Conservation (phyloP, 2,888 invertebrate genomes). For the Trachelus troglodyta region DNA sequence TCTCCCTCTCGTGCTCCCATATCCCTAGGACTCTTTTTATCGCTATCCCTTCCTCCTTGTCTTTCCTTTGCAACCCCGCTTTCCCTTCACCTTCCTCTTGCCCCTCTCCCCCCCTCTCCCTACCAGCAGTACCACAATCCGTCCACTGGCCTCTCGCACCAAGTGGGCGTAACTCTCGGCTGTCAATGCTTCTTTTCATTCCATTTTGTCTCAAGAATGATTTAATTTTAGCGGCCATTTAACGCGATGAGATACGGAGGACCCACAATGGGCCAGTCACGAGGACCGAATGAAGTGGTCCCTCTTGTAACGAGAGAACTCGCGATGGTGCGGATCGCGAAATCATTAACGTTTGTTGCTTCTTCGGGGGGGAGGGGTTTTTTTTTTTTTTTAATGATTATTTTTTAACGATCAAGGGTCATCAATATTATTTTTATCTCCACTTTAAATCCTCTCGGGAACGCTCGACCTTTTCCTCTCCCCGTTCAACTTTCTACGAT, state of each 20-base stretch:
- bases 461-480: too few relatives aligned
- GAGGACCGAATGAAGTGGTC: background rate
- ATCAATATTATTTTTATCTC: too few relatives aligned
- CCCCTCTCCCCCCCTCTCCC: constrained; percentile 19
- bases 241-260: background rate
- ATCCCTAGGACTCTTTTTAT: constrained; percentile 6
- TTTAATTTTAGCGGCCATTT: constrained; percentile 36
- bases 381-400: too few relatives aligned
- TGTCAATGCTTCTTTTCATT: constrained; percentile 41
- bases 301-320: too few relatives aligned
- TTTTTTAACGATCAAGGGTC: too few relatives aligned
- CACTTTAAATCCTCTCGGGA: too few relatives aligned
- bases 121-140: background rate
- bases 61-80: constrained; percentile 12
- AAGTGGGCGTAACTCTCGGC: constrained; percentile 37
- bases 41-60: constrained; percentile 6
- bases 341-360: too few relatives aligned
- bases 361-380: too few relatives aligned
- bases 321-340: too few relatives aligned
- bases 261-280: constrained; percentile 4
- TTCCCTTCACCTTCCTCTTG: constrained; percentile 9
- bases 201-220: constrained; percentile 33
- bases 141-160: constrained; percentile 21
- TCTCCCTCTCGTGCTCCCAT: constrained; percentile 9
- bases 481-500: too few relatives aligned